A percentile compares a stretch with the other conserved stretches of the same genome.
Conservation (phyloP, 2,113 vertebrate species). For the Bostrychus sinensis region DNA sequence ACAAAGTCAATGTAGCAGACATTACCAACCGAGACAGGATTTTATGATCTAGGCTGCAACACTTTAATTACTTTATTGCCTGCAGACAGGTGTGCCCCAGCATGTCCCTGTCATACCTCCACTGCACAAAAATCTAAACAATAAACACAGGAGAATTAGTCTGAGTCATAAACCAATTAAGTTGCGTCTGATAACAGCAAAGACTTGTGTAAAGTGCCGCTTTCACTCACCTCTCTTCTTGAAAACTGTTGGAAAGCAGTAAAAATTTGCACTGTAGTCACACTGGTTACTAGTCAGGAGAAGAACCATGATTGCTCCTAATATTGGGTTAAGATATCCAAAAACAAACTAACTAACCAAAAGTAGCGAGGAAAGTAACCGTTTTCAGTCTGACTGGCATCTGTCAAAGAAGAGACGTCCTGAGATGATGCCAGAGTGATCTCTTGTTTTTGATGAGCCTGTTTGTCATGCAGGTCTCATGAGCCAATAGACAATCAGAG, state of each 20-base stretch:
- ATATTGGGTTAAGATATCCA: slow-evolving; percentile 10
- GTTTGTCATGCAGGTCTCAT: slow-evolving; percentile 41
- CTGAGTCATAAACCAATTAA: slow-evolving; percentile 26
- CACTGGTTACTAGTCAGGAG: slow-evolving; percentile 48
- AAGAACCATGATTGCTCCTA: slow-evolving; percentile 56
- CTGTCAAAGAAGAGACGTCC: slow-evolving; percentile 15
- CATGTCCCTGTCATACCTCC: slow-evolving; percentile 6
- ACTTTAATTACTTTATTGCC: slow-evolving; percentile 29
- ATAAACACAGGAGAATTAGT: slow-evolving; percentile 1
- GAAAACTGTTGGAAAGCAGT: slow-evolving; percentile 64
- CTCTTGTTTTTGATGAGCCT: slow-evolving; percentile 48
- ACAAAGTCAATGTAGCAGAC: slow-evolving; percentile 7
- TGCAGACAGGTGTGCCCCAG: background rate
- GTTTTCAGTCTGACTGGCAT: background rate
- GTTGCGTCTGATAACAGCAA: background rate
- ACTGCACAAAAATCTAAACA: slow-evolving; percentile 6
- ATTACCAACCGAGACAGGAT: background rate
- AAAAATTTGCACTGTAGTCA: slow-evolving; percentile 13
- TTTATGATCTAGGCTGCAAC: slow-evolving; percentile 24
- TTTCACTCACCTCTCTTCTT: slow-evolving; percentile 68
- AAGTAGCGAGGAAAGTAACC: slow-evolving; percentile 2
- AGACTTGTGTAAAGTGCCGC: slow-evolving; percentile 4
- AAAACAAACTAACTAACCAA: slow-evolving; percentile 30
- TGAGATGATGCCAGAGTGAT: slow-evolving; percentile 12
- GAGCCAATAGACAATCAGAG: slow-evolving; percentile 60